phyloP scores from a whole-genome alignment of 2,888 invertebrate genomes.

The Nemoura dubitans region DNA sequence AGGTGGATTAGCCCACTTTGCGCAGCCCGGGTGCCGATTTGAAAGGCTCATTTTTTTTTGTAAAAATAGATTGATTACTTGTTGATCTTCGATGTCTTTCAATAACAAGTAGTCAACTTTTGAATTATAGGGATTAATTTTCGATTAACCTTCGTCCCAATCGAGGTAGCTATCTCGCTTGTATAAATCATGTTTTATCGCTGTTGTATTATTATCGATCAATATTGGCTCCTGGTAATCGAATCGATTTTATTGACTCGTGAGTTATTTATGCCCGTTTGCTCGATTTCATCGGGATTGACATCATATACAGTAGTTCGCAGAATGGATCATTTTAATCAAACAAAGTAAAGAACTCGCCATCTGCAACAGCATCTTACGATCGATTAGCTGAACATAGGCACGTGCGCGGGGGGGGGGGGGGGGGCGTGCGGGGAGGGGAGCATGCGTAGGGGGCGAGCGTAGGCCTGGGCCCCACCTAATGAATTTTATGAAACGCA shows the following conservation, averaged over 20 bases:
- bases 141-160: conserved; percentile 5
- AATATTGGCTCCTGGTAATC: neutral
- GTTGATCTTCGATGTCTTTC: neutral
- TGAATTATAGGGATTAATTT: neutral
- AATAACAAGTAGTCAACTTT: neutral
- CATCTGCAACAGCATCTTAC: too few species aligned
- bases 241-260: neutral
- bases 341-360: too few species aligned
- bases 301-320: neutral
- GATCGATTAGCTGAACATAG: too few species aligned
- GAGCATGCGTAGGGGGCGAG: too few species aligned
- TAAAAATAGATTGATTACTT: neutral
- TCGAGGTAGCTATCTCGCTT: neutral
- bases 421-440: too few species aligned
- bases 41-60: neutral
- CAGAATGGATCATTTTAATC: neutral
- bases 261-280: neutral
- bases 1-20: neutral
- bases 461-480: too few species aligned
- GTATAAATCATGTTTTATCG: conserved; percentile 12
- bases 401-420: too few species aligned
- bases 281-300: neutral
- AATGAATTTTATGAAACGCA: too few species aligned
- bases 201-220: neutral
- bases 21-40: neutral